Percentiles rank a stretch among this genome's conserved stretches.
phyloP scores from a whole-genome alignment of 2,113 vertebrate genomes.

The Anser cygnoides region DNA sequence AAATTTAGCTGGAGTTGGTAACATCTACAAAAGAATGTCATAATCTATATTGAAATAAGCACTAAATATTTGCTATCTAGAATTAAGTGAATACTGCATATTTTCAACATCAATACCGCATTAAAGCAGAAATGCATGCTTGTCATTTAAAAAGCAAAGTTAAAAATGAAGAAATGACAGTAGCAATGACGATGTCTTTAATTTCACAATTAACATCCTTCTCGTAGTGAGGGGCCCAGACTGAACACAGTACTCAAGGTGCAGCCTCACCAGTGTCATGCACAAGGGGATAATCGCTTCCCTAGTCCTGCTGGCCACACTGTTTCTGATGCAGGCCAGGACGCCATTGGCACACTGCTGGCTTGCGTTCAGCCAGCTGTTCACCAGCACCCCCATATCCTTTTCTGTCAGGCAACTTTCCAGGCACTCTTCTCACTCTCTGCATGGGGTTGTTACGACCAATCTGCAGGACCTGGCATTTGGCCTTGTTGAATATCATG shows the following conservation, averaged over 20 bases:
- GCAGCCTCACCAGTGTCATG: neutral
- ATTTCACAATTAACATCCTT: neutral
- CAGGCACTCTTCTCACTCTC: no score
- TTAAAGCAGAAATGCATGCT: neutral
- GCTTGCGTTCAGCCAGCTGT: neutral
- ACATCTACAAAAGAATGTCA: constrained; percentile 77
- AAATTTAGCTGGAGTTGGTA: constrained; percentile 88
- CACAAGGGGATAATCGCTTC: neutral
- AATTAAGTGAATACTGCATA: neutral
- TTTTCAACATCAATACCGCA: neutral
- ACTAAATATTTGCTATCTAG: neutral
- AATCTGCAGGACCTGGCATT: no score
- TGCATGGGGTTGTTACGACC: no score
- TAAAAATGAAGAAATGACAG: neutral
- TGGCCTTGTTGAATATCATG: neutral
- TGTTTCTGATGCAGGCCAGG: neutral
- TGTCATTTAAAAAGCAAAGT: neutral
- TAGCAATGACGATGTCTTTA: neutral
- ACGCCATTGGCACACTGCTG: neutral
- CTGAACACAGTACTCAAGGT: no score
- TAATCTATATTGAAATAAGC: neutral
- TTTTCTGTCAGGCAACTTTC: neutral
- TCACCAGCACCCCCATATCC: neutral
- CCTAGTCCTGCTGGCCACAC: neutral
- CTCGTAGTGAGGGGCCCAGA: neutral